Evolutionary conservation across 2,797 vertebrate genomes (phyloP).

Genomic region (Sitta carolinensis): DNA sequence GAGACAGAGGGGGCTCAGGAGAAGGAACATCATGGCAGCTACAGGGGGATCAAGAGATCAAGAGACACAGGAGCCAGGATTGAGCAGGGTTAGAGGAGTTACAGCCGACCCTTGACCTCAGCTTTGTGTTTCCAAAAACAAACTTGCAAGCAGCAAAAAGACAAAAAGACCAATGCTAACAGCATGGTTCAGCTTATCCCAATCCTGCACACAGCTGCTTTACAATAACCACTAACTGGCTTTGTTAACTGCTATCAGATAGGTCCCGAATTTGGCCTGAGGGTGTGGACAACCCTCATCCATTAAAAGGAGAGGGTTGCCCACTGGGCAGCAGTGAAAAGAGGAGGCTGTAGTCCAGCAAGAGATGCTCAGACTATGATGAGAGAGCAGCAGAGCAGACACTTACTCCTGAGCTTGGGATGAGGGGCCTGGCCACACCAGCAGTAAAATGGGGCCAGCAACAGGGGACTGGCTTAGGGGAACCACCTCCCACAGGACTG

Average conservation of each 20-base stretch:
- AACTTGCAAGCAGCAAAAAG: background rate
- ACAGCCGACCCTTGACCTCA: background rate
- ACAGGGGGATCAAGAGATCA: fast-evolving
- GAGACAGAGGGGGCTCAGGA: background rate
- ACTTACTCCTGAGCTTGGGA: background rate
- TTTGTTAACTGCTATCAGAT: background rate
- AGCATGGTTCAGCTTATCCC: background rate
- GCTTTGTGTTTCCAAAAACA: background rate
- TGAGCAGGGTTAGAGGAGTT: background rate
- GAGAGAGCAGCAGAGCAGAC: background rate
- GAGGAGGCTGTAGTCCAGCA: background rate
- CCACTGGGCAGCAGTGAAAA: fast-evolving
- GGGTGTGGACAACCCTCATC: background rate
- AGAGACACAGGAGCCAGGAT: background rate
- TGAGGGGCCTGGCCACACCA: background rate
- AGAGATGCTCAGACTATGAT: background rate
- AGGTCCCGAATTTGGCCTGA: background rate
- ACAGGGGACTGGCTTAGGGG: fast-evolving
- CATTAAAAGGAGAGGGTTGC: background rate
- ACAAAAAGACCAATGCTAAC: background rate
- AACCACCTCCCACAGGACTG: background rate
- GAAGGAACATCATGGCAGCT: background rate
- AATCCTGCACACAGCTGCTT: background rate
- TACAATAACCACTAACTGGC: background rate
- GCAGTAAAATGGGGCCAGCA: background rate